Base-by-base conservation (phyloP, 2,888 invertebrate species). In the Microctonus hyperodae region DNA sequence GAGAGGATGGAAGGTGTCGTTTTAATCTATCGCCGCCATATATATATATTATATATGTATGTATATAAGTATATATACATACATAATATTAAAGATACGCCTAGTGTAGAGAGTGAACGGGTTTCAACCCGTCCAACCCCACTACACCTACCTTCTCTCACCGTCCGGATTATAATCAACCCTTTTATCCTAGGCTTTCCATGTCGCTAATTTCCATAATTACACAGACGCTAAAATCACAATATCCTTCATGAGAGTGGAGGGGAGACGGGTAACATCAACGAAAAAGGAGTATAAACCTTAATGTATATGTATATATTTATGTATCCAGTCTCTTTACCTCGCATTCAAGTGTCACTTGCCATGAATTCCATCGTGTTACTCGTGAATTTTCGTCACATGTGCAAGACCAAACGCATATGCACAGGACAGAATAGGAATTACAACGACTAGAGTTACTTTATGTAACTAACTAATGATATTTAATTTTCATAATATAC, bases 151-250 rank as follows among this genome's bases (percentile, higher is more conserved):
- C 50, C 65, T 62, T 66, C 60, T 60, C 66, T 72, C 69, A 68
- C 71, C 62, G 71, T 78, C 78, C 74, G 83, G 83, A 83, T 83
- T 83, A 83, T 83, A 83, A 83, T 83, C 83, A 83, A 83, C 83
- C 83, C 83, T 83, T 83, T 83, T 83, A 83, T 83, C 83, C 83
- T 83, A 83, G 83, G 83, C 83, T 83, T 84, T 83, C 82, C 83
- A 82, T 84, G 82, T 84, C 83, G 82, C 83, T 83, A 83, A 84
- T 84, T 84, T 84, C 83, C 83, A 84, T 83, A 84, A 84, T 83
- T 84, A 83, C 83, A 83, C 83, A 83, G 83, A 84, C 83, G 83
- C 83, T 84, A 83, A 83, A 83, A 83, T 83, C 83, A 83, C 83
- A 83, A 83, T 83, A 83, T 83, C 82, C 83, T 74, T 69, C 69